Evolutionary conservation across 2,113 vertebrate genomes (phyloP).

Genomic region (Hipposideros armiger): DNA sequence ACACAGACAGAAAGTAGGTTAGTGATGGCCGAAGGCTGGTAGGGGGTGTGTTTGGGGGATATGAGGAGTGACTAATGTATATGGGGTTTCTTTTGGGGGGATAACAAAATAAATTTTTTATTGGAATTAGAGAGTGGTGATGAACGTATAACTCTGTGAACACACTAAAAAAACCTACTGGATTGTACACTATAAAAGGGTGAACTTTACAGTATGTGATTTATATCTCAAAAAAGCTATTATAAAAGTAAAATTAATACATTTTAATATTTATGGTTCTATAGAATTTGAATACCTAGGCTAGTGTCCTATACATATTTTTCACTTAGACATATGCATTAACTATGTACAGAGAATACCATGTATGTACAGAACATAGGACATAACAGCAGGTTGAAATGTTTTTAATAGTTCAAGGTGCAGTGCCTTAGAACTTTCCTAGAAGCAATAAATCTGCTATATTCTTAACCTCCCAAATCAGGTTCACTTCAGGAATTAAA

Average conservation of each 20-base stretch:
- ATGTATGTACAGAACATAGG: not conserved
- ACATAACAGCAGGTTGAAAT: not conserved
- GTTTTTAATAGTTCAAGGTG: conserved; percentile 32
- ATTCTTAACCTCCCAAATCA: not conserved
- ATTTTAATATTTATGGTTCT: not conserved
- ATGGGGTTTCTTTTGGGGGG: not conserved
- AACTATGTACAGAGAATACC: not conserved
- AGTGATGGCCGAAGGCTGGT: not conserved
- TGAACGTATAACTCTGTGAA: not conserved
- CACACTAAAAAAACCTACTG: not conserved
- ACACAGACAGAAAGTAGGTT: not conserved
- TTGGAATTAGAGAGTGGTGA: not conserved
- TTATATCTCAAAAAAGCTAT: not conserved
- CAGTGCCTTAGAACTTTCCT: not conserved
- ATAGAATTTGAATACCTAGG: not conserved
- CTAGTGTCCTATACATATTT: not conserved
- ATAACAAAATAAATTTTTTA: not conserved
- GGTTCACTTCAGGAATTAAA: not conserved
- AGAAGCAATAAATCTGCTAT: conserved; percentile 12
- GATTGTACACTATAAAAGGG: not conserved
- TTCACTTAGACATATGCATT: not conserved
- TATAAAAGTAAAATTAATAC: conserved; percentile 1
- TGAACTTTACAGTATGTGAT: not conserved
- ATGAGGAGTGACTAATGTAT: not conserved
- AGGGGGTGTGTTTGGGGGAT: no score